Conservation (phyloP, 2,888 invertebrate species). For the Alloplasta piceator region DNA sequence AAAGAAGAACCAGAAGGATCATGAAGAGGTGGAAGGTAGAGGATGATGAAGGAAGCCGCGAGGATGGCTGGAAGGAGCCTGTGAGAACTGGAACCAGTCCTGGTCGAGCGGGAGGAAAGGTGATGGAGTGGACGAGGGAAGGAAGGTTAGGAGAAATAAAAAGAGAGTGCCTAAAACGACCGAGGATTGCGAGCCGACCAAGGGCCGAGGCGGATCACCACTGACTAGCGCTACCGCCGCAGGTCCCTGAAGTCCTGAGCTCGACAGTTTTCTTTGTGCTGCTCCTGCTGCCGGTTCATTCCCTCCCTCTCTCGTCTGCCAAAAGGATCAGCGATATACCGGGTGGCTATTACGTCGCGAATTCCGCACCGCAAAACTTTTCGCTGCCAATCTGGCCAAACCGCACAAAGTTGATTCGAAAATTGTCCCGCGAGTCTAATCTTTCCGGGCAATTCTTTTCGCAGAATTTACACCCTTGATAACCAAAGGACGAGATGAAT, state of each 20-base stretch:
- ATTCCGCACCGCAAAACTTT: background rate
- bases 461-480: no score
- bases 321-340: conserved; percentile 63
- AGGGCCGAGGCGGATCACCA: conserved; percentile 35
- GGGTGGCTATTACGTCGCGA: conserved; percentile 51
- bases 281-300: conserved; percentile 37
- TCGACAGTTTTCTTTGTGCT: conserved; percentile 69
- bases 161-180: conserved; percentile 19
- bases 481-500: no score
- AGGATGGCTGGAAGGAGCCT: conserved; percentile 62
- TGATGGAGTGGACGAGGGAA: conserved; percentile 8
- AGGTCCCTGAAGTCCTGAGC: conserved; percentile 65
- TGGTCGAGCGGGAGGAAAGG: conserved; percentile 43
- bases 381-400: no score
- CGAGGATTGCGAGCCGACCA: conserved; percentile 52
- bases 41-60: conserved; percentile 41
- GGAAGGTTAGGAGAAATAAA: conserved; percentile 9
- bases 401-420: background rate
- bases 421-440: no score
- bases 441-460: no score
- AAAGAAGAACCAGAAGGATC: conserved; percentile 32
- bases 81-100: conserved; percentile 74
- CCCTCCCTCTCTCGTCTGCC: conserved; percentile 16
- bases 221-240: conserved; percentile 29
- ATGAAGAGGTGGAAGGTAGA: conserved; percentile 14